phyloP scores from a whole-genome alignment of 1,140 invertebrate species.

The Bursaphelenchus mucronatus region DNA sequence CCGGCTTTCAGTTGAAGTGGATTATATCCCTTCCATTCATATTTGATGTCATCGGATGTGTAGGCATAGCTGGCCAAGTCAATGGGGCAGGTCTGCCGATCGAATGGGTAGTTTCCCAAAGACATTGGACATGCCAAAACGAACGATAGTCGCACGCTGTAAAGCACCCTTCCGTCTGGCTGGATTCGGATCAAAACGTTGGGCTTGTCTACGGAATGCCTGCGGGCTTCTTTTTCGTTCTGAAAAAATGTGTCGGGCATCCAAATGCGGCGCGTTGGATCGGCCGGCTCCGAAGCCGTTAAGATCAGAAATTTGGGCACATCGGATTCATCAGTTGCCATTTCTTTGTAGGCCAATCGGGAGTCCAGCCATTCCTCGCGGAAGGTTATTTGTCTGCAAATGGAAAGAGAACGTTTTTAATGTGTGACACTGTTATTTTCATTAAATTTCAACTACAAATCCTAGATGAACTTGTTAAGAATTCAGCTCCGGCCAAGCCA shows the following conservation, averaged over 20 bases:
- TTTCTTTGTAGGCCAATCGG: constrained; percentile 80
- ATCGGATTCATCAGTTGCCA: constrained; percentile 66
- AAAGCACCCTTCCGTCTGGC: constrained; percentile 85
- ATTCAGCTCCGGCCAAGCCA: too few relatives aligned
- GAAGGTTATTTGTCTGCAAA: constrained; percentile 76
- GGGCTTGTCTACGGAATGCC: constrained; percentile 60
- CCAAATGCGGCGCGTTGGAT: constrained; percentile 83
- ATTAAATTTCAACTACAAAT: too few relatives aligned
- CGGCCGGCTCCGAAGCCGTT: constrained; percentile 72
- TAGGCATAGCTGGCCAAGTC: constrained; percentile 91
- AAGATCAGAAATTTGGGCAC: constrained; percentile 55
- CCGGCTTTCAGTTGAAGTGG: constrained; percentile 90
- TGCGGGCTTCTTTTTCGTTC: constrained; percentile 73
- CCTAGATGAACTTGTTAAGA: too few relatives aligned
- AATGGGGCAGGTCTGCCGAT: constrained; percentile 83
- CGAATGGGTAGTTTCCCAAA: constrained; percentile 85
- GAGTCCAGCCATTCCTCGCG: constrained; percentile 92
- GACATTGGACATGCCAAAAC: constrained; percentile 92
- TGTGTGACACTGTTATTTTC: too few relatives aligned
- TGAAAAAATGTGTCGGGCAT: constrained; percentile 96
- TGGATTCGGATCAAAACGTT: constrained; percentile 91
- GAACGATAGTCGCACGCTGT: constrained; percentile 74
- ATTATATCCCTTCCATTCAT: constrained; percentile 84
- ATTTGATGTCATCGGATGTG: constrained; percentile 87
- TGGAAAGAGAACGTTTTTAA: too few relatives aligned